Evolutionary conservation across 1,140 invertebrate genomes (phyloP).

Genomic region (Luehdorfia chinensis): DNA sequence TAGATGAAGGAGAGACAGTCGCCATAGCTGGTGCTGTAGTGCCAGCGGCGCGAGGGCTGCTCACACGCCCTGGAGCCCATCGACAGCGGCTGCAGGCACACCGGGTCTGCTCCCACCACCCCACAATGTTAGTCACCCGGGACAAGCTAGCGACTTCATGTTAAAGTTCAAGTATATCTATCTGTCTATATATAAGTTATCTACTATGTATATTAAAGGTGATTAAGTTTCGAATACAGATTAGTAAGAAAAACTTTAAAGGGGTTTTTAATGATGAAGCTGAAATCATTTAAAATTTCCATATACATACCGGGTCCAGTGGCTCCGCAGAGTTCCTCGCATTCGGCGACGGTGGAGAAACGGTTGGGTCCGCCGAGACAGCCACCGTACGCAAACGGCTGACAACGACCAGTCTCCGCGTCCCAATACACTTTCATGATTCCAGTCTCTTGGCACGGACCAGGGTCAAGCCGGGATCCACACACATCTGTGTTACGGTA

Average conservation of each 20-base stretch:
- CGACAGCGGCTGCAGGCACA: slow-evolving; percentile 38
- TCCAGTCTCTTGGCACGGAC: slow-evolving; percentile 80
- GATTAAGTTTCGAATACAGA: too few species aligned
- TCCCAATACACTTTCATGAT: slow-evolving; percentile 86
- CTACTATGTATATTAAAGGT: too few species aligned
- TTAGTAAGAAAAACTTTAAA: too few species aligned
- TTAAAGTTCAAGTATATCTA: background rate
- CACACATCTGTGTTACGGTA: slow-evolving; percentile 79
- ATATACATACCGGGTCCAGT: slow-evolving; percentile 42
- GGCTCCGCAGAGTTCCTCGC: slow-evolving; percentile 40
- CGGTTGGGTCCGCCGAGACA: slow-evolving; percentile 91
- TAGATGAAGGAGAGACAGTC: slow-evolving; percentile 86
- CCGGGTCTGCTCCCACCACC: slow-evolving; percentile 22
- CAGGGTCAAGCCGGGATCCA: slow-evolving; percentile 79
- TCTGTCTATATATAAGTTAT: too few species aligned
- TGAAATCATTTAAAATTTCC: too few species aligned
- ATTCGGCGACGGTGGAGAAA: slow-evolving; percentile 59
- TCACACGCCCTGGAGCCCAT: slow-evolving; percentile 31
- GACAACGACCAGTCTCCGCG: slow-evolving; percentile 72
- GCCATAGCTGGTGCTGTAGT: slow-evolving; percentile 40
- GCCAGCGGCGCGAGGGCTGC: slow-evolving; percentile 38
- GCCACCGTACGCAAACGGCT: slow-evolving; percentile 86
- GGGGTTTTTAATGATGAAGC: too few species aligned
- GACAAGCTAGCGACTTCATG: slow-evolving; percentile 1
- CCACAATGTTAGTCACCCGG: slow-evolving; percentile 6